Conservation (phyloP, 2,888 invertebrate species). For the Clunio marinus region DNA sequence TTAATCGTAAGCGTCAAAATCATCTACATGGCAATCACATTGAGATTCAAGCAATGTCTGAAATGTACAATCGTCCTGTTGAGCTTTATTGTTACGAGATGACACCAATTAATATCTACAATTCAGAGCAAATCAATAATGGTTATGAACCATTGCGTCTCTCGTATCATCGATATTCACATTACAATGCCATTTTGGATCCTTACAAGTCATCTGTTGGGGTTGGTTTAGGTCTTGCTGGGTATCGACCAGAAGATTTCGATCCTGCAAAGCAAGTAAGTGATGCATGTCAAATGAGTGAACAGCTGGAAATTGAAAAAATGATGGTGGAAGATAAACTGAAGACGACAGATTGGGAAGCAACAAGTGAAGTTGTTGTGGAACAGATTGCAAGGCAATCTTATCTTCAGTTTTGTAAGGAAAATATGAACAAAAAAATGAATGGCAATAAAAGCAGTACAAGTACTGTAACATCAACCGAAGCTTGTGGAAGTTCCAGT, state of each 20-base stretch:
- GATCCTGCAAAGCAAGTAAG: conserved; percentile 63
- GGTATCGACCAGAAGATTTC: conserved; percentile 69
- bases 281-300: conserved; percentile 72
- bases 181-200: conserved; percentile 85
- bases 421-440: conserved; percentile 56
- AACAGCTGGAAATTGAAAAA: conserved; percentile 76
- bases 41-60: conserved; percentile 86
- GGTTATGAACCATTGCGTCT: conserved; percentile 75
- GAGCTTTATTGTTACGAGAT: conserved; percentile 64
- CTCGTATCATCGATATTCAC: conserved; percentile 80
- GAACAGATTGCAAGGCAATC: conserved; percentile 83
- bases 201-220: conserved; percentile 78
- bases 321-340: conserved; percentile 88
- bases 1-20: conserved; percentile 72
- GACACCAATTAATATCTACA: conserved; percentile 81
- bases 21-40: conserved; percentile 85
- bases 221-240: conserved; percentile 78
- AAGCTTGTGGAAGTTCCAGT: conserved; percentile 32
- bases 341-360: conserved; percentile 85
- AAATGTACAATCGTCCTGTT: conserved; percentile 81
- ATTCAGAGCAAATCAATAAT: conserved; percentile 65
- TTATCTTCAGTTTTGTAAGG: conserved; percentile 73
- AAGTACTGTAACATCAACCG: conserved; percentile 15
- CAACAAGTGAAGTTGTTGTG: conserved; percentile 84
- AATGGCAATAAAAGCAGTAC: conserved; percentile 11